Percentiles rank a stretch among this genome's conserved stretches.
phyloP scores from a whole-genome alignment of 2,888 invertebrate genomes.

The Tipula confusa region DNA sequence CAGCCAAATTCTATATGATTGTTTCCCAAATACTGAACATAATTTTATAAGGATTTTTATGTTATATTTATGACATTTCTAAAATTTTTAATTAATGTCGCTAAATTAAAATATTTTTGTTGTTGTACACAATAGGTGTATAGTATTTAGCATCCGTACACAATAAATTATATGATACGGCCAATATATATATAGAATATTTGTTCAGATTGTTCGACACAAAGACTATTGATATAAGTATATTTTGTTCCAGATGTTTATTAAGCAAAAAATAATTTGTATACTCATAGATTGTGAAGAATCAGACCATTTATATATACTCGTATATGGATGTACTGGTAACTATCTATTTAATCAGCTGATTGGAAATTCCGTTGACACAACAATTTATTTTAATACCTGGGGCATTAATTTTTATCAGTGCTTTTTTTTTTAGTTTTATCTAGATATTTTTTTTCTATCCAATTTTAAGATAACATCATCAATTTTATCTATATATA shows the following conservation, averaged over 20 bases:
- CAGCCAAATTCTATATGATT: neutral
- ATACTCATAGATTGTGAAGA: too few species aligned
- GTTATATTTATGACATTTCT: neutral
- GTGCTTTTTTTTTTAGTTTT: neutral
- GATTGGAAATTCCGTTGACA: conserved; percentile 3
- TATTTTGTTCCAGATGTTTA: neutral
- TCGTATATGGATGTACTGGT: too few species aligned
- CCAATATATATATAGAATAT: neutral
- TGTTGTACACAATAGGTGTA: too few species aligned
- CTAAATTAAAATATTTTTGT: neutral
- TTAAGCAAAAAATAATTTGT: neutral
- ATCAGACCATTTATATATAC: neutral
- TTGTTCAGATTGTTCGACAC: neutral
- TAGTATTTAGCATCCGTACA: neutral
- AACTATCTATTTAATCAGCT: neutral
- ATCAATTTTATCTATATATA: neutral
- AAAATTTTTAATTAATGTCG: neutral
- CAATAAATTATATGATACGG: neutral
- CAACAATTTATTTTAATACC: neutral
- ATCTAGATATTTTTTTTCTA: neutral
- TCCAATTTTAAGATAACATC: neutral
- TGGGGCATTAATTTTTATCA: neutral
- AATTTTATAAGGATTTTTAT: neutral
- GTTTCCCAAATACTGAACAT: neutral
- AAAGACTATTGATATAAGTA: neutral